Conservation (phyloP, 2,888 invertebrate species). For the Protonemura montana region DNA sequence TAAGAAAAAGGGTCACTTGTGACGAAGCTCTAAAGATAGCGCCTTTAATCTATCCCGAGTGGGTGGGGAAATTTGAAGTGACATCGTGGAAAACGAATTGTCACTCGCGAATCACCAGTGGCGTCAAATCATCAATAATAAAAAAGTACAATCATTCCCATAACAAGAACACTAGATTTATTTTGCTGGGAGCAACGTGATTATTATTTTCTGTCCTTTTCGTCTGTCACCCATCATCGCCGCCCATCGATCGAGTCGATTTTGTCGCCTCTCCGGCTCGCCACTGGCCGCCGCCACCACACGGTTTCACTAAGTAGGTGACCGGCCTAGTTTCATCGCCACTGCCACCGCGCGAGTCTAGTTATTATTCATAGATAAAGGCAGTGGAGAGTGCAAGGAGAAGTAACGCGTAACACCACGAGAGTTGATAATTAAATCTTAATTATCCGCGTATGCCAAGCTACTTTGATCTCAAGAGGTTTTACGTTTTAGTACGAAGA, state of each 20-base stretch:
- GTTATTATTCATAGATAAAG: background rate
- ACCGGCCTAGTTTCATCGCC: background rate
- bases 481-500: background rate
- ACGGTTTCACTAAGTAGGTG: background rate
- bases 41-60: too few species aligned
- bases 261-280: background rate
- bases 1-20: background rate
- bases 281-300: background rate
- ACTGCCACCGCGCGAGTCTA: background rate
- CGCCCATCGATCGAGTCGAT: background rate
- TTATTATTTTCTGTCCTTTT: background rate
- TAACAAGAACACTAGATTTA: too few species aligned
- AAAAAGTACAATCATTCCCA: too few species aligned
- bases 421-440: background rate
- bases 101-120: too few species aligned
- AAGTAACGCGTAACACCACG: conserved; percentile 4
- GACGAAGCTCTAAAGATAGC: background rate
- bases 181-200: too few species aligned
- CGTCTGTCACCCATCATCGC: background rate
- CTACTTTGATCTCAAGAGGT: background rate
- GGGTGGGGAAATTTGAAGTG: too few species aligned
- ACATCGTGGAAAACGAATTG: too few species aligned
- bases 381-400: background rate
- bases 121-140: too few species aligned
- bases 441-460: background rate